Evolutionary conservation across 1,140 invertebrate species (phyloP).

Genomic region (Caerostris extrusa): DNA sequence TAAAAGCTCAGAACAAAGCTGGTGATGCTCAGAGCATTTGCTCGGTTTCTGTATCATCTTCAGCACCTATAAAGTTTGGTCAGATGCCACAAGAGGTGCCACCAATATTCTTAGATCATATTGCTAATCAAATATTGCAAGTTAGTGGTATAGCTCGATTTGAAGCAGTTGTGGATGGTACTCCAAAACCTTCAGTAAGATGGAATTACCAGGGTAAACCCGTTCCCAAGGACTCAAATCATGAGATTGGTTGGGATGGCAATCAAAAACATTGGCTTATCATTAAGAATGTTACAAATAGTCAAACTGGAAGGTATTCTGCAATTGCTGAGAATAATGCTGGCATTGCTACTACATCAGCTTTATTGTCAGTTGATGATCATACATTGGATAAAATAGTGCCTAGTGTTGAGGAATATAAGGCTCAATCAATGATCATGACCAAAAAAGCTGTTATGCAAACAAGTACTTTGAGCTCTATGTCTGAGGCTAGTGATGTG

Average conservation of each 20-base stretch:
- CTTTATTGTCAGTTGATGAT: constrained; percentile 90
- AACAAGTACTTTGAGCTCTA: constrained; percentile 62
- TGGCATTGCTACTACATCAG: constrained; percentile 92
- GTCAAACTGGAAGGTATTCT: constrained; percentile 84
- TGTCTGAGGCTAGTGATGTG: constrained; percentile 45
- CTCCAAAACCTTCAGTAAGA: constrained; percentile 88
- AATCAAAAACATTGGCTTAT: constrained; percentile 86
- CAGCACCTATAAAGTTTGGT: constrained; percentile 68
- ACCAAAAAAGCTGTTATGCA: constrained; percentile 82
- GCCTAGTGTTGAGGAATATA: constrained; percentile 24
- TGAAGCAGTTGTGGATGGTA: constrained; percentile 87
- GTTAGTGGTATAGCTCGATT: constrained; percentile 86
- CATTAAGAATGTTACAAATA: constrained; percentile 83
- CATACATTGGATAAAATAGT: neutral
- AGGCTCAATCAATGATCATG: constrained; percentile 79
- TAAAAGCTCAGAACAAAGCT: constrained; percentile 95
- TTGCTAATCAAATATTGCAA: constrained; percentile 83
- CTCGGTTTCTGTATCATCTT: constrained; percentile 86
- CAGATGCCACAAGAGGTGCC: constrained; percentile 78
- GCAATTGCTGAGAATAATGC: constrained; percentile 91
- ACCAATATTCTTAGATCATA: constrained; percentile 86
- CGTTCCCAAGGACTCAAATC: constrained; percentile 86
- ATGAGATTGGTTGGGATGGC: constrained; percentile 87
- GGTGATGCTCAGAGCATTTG: constrained; percentile 93
- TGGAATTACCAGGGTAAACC: constrained; percentile 89